Percentiles rank a stretch among this genome's conserved stretches.
phyloP scores from a whole-genome alignment of 64 coral and sea anemone genomes.

The Actinia tenebrosa region DNA sequence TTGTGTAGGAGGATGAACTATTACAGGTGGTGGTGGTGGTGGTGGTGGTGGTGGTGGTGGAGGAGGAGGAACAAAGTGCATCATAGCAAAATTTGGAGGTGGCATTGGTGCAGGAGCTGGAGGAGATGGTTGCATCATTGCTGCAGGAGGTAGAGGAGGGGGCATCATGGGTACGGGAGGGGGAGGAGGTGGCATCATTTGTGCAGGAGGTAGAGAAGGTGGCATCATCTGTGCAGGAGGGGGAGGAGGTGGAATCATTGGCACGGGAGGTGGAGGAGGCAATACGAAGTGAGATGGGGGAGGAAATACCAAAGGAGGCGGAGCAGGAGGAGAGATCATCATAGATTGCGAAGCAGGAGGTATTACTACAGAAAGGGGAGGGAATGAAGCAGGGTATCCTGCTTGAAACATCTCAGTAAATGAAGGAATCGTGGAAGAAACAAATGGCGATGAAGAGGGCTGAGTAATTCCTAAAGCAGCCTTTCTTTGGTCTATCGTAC shows the following conservation, averaged over 20 bases:
- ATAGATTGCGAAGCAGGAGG: not conserved
- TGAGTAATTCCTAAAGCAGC: not conserved
- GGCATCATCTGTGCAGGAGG: not conserved
- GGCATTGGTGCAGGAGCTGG: constrained; percentile 15
- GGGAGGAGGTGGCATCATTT: not conserved
- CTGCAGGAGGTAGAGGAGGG: constrained; percentile 18
- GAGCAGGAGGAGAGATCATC: not conserved
- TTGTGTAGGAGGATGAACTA: constrained; percentile 3
- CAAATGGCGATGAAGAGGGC: not conserved
- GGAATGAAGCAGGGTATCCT: not conserved
- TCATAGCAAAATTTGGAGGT: constrained; percentile 8
- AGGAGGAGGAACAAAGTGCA: constrained; percentile 7
- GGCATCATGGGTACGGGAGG: not conserved
- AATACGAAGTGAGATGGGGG: not conserved
- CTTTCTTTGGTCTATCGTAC: not conserved
- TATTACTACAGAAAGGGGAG: not conserved
- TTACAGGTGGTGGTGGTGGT: not conserved
- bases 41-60: not conserved
- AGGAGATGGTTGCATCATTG: not conserved
- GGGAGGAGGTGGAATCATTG: not conserved
- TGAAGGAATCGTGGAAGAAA: not conserved
- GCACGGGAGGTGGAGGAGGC: not conserved
- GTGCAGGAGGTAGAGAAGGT: not conserved
- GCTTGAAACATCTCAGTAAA: not conserved
- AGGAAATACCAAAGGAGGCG: not conserved